Conservation (phyloP, 2,888 invertebrate species). For the Andrena chrysosceles region DNA sequence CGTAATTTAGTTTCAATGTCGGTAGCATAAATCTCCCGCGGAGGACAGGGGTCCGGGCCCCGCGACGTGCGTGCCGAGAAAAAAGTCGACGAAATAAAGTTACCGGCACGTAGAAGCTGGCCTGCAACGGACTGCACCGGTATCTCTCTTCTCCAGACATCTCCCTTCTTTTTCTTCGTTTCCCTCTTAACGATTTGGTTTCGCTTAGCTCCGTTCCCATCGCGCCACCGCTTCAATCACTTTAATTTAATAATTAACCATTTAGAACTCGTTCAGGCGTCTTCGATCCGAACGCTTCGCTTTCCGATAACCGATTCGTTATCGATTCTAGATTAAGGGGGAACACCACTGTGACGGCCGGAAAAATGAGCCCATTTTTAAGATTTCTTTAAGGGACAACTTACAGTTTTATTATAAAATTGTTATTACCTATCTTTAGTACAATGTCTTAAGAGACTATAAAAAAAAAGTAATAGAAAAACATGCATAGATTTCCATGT, state of each 20-base stretch:
- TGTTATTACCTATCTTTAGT: no score
- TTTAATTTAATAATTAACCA: not conserved
- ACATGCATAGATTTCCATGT: no score
- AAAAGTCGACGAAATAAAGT: conserved; percentile 66
- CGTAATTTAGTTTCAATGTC: conserved; percentile 76
- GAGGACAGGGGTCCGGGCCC: conserved; percentile 62
- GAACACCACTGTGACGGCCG: no score
- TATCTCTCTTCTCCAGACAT: conserved; percentile 33
- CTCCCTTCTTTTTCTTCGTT: conserved; percentile 20
- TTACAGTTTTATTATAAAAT: no score
- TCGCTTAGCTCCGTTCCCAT: conserved; percentile 27
- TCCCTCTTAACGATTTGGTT: conserved; percentile 46
- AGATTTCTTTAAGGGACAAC: no score
- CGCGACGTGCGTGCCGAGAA: conserved; percentile 48
- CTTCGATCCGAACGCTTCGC: not conserved
- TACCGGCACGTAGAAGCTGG: conserved; percentile 41
- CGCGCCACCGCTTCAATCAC: not conserved
- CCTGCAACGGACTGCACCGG: conserved; percentile 33
- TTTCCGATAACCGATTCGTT: not conserved
- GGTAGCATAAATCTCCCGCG: conserved; percentile 72
- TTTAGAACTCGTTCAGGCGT: not conserved
- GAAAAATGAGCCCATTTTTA: no score
- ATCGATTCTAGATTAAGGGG: not conserved
- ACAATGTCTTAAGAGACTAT: no score
- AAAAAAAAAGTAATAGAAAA: no score